Base-by-base conservation (phyloP, 2,797 vertebrate genomes). In the Tokudaia muenninki region DNA sequence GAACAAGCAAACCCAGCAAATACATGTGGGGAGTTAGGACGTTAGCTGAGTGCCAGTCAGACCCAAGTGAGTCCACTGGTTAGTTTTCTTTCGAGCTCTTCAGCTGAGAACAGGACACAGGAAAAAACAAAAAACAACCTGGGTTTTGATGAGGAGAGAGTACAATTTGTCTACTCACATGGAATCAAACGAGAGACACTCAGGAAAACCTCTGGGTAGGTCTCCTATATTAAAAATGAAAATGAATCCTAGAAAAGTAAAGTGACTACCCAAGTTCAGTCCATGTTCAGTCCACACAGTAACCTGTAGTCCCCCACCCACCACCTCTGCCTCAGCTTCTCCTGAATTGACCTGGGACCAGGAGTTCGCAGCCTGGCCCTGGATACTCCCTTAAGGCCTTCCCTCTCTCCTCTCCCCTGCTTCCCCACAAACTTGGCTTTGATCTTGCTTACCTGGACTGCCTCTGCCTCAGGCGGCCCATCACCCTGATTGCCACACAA, bases 401-500 rank as follows among this genome's bases (percentile, higher is more conserved):
- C 79, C 29, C 37, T 63, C 90, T 29, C 47, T 63, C 70, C 90
- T 63, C 74, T 95, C 50, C 1, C 47, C 93, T 41, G 77, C 90
- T 94, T 96, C 61, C 81, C 63, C 47, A 13, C 80, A 9, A 3
- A 4, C 7, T 92, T 87, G 59, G 26, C 87, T 93, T 90, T 79
- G 70, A 84, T 91, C 93, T 92, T 19, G 52, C 24, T 95, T 88
- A 77, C 93, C 94, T 29, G 34, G 52, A 75, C 91, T 90, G 92
- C 63, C 87, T n/a, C 3, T 84, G 80, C 87, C 90, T 52, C 16
- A 9, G 34, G 93, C 90, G 26, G 63, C 52, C 74, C 29, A 72
- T 89, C 88, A 50, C 22, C 8, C 82, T 44, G 8, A 17, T 77
- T 57, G 80, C 94, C 94, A 92, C 94, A 90, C 86, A 94, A 52